Evolutionary conservation across 2,113 vertebrate species (phyloP).

Genomic region (Macroglossus sobrinus): DNA sequence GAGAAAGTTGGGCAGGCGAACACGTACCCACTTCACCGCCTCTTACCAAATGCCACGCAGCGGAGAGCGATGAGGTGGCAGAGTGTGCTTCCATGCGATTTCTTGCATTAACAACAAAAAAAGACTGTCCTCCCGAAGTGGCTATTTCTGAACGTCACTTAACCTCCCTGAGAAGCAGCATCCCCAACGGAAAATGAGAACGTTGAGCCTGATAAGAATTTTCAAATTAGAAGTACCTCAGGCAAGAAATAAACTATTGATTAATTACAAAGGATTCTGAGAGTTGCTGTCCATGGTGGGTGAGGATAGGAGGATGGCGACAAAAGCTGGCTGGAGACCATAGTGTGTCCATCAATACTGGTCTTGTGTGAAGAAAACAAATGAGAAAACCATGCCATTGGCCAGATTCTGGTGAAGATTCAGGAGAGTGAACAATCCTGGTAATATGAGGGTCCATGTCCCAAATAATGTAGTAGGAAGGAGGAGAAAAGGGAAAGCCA

Average conservation of each 20-base stretch:
- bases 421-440: not conserved
- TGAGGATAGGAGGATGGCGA: not conserved
- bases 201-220: not conserved
- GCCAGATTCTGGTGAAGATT: not conserved
- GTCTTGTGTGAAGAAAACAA: not conserved
- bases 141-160: not conserved
- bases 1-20: not conserved
- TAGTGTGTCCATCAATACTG: not conserved
- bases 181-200: not conserved
- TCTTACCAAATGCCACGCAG: not conserved
- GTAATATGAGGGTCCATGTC: accelerated
- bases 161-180: not conserved
- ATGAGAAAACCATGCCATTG: not conserved
- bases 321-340: not conserved
- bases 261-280: not conserved
- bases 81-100: not conserved
- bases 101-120: not conserved
- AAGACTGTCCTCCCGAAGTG: not conserved
- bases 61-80: not conserved
- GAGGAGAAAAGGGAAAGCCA: not conserved
- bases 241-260: not conserved
- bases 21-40: not conserved
- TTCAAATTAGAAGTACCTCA: not conserved
- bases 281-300: not conserved
- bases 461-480: not conserved